A percentile compares a stretch with the other conserved stretches of the same genome.
Evolutionary conservation across 2,888 invertebrate species (phyloP).

Genomic region (Lasioglossum oenotherae): DNA sequence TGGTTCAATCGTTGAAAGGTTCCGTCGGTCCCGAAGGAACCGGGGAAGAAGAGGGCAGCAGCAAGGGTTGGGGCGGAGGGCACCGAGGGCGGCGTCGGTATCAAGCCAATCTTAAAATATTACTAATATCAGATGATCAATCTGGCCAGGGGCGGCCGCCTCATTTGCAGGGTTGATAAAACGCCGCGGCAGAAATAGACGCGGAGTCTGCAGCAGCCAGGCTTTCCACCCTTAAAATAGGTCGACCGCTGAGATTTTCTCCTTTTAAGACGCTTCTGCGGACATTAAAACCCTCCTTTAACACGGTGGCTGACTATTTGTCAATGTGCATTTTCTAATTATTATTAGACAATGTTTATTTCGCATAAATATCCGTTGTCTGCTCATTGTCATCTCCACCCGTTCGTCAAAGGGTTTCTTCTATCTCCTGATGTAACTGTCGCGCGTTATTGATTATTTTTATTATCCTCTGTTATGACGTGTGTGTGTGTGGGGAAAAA

Average conservation of each 20-base stretch:
- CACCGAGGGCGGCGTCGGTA: constrained; percentile 20
- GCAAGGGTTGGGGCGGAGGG: not conserved
- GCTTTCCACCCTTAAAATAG: constrained; percentile 60
- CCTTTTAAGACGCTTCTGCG: constrained; percentile 24
- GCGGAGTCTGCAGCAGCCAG: constrained; percentile 22
- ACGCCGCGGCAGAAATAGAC: constrained; percentile 60
- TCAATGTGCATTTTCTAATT: too few relatives aligned
- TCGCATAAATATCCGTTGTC: too few relatives aligned
- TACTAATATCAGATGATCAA: constrained; percentile 56
- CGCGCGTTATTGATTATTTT: not conserved
- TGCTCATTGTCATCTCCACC: too few relatives aligned
- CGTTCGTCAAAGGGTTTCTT: not conserved
- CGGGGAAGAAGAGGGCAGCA: not conserved
- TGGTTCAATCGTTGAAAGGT: not conserved
- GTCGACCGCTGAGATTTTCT: constrained; percentile 37
- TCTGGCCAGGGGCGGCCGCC: constrained; percentile 50
- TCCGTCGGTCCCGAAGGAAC: not conserved
- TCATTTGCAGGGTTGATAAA: constrained; percentile 66
- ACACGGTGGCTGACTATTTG: constrained; percentile 15
- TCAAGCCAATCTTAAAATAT: constrained; percentile 47
- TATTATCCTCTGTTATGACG: not conserved
- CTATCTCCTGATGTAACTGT: not conserved
- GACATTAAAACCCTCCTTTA: constrained; percentile 40
- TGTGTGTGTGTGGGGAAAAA: not conserved
- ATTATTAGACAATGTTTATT: too few relatives aligned